A percentile compares a stretch with the other conserved stretches of the same genome.
phyloP scores from a whole-genome alignment of 1,140 invertebrate genomes.

The Scaptomyza hsui region DNA sequence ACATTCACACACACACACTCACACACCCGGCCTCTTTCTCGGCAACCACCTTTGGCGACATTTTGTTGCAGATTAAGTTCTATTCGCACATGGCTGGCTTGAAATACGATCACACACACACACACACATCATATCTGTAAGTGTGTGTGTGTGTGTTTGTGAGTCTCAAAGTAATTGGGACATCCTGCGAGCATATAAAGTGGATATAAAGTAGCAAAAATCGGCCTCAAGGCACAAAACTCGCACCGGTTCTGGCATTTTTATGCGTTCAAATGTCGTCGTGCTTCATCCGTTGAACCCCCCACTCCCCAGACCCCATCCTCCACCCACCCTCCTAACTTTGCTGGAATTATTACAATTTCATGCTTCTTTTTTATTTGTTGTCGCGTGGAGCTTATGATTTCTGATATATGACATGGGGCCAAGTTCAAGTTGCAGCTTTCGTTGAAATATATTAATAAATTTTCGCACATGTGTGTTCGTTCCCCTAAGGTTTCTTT shows the following conservation, averaged over 20 bases:
- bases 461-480: slow-evolving; percentile 39
- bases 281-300: slow-evolving; percentile 64
- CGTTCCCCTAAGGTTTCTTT: not conserved
- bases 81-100: slow-evolving; percentile 84
- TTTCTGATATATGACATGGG: slow-evolving; percentile 79
- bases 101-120: slow-evolving; percentile 75
- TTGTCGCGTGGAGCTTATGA: slow-evolving; percentile 79
- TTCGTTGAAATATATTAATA: slow-evolving; percentile 74
- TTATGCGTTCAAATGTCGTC: slow-evolving; percentile 79
- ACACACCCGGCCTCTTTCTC: slow-evolving; percentile 19
- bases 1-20: slow-evolving; percentile 37
- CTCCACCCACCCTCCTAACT: not conserved
- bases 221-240: slow-evolving; percentile 67
- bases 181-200: slow-evolving; percentile 82
- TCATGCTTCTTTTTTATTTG: slow-evolving; percentile 78
- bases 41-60: slow-evolving; percentile 82
- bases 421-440: slow-evolving; percentile 55
- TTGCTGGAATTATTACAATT: slow-evolving; percentile 78
- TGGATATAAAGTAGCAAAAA: slow-evolving; percentile 79
- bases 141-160: slow-evolving; percentile 36
- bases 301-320: not conserved
- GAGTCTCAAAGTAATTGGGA: slow-evolving; percentile 79
- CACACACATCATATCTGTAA: not conserved
- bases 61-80: slow-evolving; percentile 84
- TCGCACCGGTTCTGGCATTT: slow-evolving; percentile 71